A percentile compares a stretch with the other conserved stretches of the same genome.
Evolutionary conservation across 2,888 invertebrate genomes (phyloP).

Genomic region (Saturnia pavonia): DNA sequence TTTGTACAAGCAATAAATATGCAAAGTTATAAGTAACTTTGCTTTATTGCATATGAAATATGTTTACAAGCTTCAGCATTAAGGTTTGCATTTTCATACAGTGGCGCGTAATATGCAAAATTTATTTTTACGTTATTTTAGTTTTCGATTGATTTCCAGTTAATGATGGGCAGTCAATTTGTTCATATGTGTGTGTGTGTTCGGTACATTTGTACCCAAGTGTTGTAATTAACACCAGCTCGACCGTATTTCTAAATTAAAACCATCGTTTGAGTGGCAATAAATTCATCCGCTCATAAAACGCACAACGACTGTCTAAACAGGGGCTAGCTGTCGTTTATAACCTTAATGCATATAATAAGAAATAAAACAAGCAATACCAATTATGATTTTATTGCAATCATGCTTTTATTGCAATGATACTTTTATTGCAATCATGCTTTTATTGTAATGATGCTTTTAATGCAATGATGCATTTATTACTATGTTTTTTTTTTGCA

Average conservation of each 20-base stretch:
- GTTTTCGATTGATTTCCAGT: conserved; percentile 29
- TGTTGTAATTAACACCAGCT: conserved; percentile 72
- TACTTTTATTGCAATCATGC: not conserved
- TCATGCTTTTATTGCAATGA: not conserved
- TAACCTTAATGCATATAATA: conserved; percentile 63
- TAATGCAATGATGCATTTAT: not conserved
- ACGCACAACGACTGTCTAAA: conserved; percentile 75
- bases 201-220: conserved; percentile 42
- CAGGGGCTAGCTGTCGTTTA: conserved; percentile 74
- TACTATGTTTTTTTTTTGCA: no score
- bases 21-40: conserved; percentile 71
- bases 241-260: conserved; percentile 75
- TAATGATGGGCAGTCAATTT: conserved; percentile 26
- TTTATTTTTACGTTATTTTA: conserved; percentile 25
- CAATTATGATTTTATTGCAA: not conserved
- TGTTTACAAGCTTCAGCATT: conserved; percentile 20
- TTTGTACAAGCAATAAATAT: conserved; percentile 75
- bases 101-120: not conserved
- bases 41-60: conserved; percentile 51
- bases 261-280: conserved; percentile 62
- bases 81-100: not conserved
- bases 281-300: conserved; percentile 77
- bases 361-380: conserved; percentile 45
- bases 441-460: not conserved
- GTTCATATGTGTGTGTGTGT: conserved; percentile 16